phyloP scores from a whole-genome alignment of 2,888 invertebrate species.

The Agrochola lychnidis region DNA sequence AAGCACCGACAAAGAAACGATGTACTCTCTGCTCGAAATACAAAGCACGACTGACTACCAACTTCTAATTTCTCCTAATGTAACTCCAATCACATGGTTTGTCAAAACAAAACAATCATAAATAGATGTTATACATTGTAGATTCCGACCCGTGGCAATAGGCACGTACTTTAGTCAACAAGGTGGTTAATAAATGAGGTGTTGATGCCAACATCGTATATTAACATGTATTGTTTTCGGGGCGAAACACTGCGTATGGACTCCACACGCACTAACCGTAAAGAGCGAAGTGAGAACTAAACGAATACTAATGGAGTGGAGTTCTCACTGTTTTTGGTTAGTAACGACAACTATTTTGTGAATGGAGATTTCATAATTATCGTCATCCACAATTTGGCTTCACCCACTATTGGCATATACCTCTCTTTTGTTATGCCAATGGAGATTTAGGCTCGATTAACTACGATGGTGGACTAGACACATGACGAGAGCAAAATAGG shows the following conservation, averaged over 20 bases:
- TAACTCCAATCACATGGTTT: slow-evolving; percentile 43
- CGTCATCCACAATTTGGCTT: neutral
- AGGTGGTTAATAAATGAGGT: slow-evolving; percentile 25
- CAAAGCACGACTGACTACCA: slow-evolving; percentile 31
- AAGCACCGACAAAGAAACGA: neutral
- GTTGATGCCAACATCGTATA: slow-evolving; percentile 57
- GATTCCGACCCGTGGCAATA: slow-evolving; percentile 20
- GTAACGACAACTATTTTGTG: neutral
- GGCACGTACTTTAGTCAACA: slow-evolving; percentile 37
- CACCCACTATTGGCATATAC: neutral
- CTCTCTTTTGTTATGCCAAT: neutral
- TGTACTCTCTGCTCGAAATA: neutral
- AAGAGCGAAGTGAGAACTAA: too few relatives aligned
- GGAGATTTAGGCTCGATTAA: neutral
- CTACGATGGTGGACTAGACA: neutral
- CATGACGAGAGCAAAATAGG: too few relatives aligned
- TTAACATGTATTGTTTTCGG: slow-evolving; percentile 1
- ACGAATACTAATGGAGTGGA: too few relatives aligned
- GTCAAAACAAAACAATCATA: slow-evolving; percentile 30
- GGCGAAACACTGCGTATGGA: neutral
- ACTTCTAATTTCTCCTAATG: slow-evolving; percentile 1
- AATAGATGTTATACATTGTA: slow-evolving; percentile 26
- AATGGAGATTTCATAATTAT: too few relatives aligned
- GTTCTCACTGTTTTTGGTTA: neutral
- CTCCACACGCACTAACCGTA: too few relatives aligned